Evolutionary conservation across 1,140 invertebrate genomes (phyloP).

Genomic region (Brachionus asplanchnoidis): DNA sequence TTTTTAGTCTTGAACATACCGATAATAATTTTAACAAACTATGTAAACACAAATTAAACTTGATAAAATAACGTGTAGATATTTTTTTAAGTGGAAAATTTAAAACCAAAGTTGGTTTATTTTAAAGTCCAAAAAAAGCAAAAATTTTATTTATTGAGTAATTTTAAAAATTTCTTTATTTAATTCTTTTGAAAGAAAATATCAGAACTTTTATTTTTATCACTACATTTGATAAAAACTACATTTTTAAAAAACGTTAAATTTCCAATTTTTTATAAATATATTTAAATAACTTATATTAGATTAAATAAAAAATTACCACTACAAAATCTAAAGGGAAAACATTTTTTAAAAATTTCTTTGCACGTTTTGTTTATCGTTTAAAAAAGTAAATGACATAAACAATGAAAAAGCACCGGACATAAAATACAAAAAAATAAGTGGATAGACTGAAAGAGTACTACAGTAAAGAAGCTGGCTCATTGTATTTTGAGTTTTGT

Average conservation of each 20-base stretch:
- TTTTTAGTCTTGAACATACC: no score
- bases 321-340: not conserved
- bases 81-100: no score
- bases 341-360: constrained; percentile 5
- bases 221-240: not conserved
- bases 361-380: constrained; percentile 33
- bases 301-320: constrained; percentile 4
- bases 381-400: constrained; percentile 33
- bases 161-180: not conserved
- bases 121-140: not conserved
- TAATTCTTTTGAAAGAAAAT: not conserved
- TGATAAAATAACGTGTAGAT: no score
- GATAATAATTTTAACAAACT: no score
- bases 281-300: constrained; percentile 23
- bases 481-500: constrained; percentile 1
- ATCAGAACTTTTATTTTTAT: not conserved
- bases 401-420: not conserved
- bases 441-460: constrained; percentile 3
- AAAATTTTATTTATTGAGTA: not conserved
- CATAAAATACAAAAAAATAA: constrained; percentile 22
- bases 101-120: not conserved
- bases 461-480: not conserved
- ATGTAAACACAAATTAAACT: no score
- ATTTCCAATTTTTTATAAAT: not conserved
- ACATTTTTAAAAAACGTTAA: not conserved